A percentile compares a stretch with the other conserved stretches of the same genome.
These are phyloP conservation scores for Hydriomena furcata DNA, from an alignment of 2,888 invertebrate species.

Conservation along the genomic window DNA sequence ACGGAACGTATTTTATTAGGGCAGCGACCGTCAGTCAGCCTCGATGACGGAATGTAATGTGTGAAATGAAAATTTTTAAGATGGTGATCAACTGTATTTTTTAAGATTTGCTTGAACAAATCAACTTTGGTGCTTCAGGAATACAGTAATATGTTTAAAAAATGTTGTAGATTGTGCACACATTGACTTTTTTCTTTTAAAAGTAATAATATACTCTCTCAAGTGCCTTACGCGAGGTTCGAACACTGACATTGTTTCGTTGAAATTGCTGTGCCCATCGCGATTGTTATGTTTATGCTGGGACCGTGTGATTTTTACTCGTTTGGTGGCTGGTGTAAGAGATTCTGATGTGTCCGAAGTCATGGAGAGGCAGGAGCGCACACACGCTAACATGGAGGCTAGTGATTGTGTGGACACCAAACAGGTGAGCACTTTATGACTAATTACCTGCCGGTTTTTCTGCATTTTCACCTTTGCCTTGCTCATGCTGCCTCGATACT, in stretches of 20 bases:
- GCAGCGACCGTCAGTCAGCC: constrained; percentile 79
- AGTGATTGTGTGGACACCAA: constrained; percentile 85
- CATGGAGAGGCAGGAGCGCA: constrained; percentile 78
- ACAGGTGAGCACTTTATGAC: constrained; percentile 81
- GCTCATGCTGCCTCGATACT: constrained; percentile 49
- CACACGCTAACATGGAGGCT: constrained; percentile 85
- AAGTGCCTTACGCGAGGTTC: constrained; percentile 68
- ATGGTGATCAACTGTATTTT: constrained; percentile 80
- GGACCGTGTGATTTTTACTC: constrained; percentile 62
- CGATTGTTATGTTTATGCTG: constrained; percentile 77
- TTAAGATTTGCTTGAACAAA: constrained; percentile 53
- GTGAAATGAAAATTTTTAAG: constrained; percentile 77
- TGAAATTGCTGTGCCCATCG: constrained; percentile 71
- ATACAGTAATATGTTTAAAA: constrained; percentile 45
- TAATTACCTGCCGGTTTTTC: constrained; percentile 71
- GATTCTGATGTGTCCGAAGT: constrained; percentile 79
- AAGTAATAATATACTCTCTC: constrained; percentile 47
- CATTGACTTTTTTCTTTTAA: constrained; percentile 34
- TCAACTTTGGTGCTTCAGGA: constrained; percentile 53
- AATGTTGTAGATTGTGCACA: constrained; percentile 50
- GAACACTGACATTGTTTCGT: constrained; percentile 81
- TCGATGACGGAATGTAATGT: constrained; percentile 83
- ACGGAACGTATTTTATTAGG: constrained; percentile 57
- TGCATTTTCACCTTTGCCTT: constrained; percentile 55
- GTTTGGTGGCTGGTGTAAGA: constrained; percentile 66